Evolutionary conservation across 2,113 vertebrate species (phyloP), one percentile per base, ranked within the genome.

Genomic region (Corythaixoides concolor): DNA sequence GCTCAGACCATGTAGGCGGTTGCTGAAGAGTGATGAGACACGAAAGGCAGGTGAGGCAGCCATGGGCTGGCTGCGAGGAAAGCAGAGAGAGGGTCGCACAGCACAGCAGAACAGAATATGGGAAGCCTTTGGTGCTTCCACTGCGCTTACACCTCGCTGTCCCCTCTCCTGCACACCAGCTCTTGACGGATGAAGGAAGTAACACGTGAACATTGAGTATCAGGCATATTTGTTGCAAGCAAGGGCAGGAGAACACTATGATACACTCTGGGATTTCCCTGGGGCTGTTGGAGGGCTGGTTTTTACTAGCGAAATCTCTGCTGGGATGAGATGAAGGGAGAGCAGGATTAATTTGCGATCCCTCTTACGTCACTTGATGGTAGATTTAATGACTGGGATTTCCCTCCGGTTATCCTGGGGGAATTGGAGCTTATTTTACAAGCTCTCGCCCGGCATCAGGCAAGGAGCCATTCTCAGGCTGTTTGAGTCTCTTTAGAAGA

Each of bases 321-420:
- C 86, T 93, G 55, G 63, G 90, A 85, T 83, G 45, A 89, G 77
- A 70, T 95, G 91, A 95, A 94, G 79, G 82, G 55, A 67, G 88
- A 92, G 92, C 86, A 91, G 77, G 92, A 96, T 93, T 97, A 94
- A 96, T 91, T 88, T 94, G 33, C 93, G 89, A 89, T 82, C 58
- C 55, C 52, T 89, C n/a, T 93, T 88, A 92, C 55, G 55, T 96
- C 96, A 92, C 85, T 81, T 94, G 79, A 70, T 7, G 26, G 67
- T 78, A 86, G 68, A 70, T 69, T 94, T 97, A 95, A 95, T 91
- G 95, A 73, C 91, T 95, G 93, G 95, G 96, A 96, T 95, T 97
- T 95, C 96, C 95, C 89, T 95, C 84, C 10, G 11, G 52, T 93
- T 96, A 92, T 96, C 94, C 92, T 83, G 50, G 3, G 84, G 85